A percentile compares a stretch with the other conserved stretches of the same genome.
Evolutionary conservation across 2,888 invertebrate species (phyloP).

Genomic region (Tachina grossa): DNA sequence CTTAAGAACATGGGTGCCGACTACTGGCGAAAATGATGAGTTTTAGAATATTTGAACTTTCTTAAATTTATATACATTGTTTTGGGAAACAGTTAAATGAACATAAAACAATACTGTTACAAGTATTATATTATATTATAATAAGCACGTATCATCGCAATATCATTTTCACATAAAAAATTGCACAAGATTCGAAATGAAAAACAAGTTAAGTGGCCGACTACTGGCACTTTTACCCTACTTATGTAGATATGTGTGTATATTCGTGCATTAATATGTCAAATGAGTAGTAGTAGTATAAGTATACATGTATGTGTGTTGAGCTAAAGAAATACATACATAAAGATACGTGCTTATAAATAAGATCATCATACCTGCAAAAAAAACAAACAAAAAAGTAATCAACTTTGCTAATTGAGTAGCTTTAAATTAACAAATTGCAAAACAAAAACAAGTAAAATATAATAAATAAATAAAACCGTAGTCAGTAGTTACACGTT

Average conservation of each 20-base stretch:
- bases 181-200: too few species aligned
- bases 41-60: too few species aligned
- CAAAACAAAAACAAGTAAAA: conserved; percentile 31
- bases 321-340: conserved; percentile 14
- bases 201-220: too few species aligned
- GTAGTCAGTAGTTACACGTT: conserved; percentile 83
- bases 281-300: conserved; percentile 54
- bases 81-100: too few species aligned
- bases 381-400: conserved; percentile 61
- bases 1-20: too few species aligned
- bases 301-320: conserved; percentile 20
- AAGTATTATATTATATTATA: too few species aligned
- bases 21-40: too few species aligned
- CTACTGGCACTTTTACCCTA: too few species aligned
- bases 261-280: background rate
- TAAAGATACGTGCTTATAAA: conserved; percentile 42
- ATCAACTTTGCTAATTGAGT: conserved; percentile 71
- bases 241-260: background rate
- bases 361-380: conserved; percentile 51
- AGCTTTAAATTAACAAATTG: conserved; percentile 66
- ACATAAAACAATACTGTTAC: too few species aligned
- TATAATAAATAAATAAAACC: conserved; percentile 46
- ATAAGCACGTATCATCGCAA: too few species aligned
- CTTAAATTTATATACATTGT: too few species aligned
- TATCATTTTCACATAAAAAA: too few species aligned